Evolutionary conservation across 2,888 invertebrate species (phyloP), one percentile per base, ranked within the genome.

Genomic region (Sarcophaga caerulescens): DNA sequence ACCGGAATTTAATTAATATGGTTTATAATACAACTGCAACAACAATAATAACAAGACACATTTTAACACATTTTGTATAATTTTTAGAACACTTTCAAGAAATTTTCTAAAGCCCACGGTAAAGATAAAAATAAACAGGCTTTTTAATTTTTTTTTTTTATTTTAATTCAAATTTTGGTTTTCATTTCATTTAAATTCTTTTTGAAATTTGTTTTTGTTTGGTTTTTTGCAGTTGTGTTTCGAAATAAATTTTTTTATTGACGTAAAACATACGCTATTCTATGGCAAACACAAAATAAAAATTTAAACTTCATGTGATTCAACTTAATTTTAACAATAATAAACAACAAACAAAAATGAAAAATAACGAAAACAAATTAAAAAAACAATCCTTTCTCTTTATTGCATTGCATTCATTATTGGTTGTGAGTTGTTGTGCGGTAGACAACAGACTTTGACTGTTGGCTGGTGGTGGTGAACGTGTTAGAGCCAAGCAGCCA

Each of bases 381-480:
- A 14, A 14, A 14, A 14, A 74, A 79, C 77, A 84, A 85, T 87
- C 87, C 87, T 87, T 87, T 87, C 87, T 87, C 84, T 87, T 87
- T 82, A 71, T 21, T 74, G 76, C 63, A 76, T 68, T 76, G 80
- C 76, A 79, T 57, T 71, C 35, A 35, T 35, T 35, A 10, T 35
- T 35, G 35, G 35, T 35, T 35, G 35, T 35, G 63, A 74, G 25
- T 12, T 14, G 14, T 17, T 10, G 57, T 25, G 63, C 44, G 70
- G 21, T 70, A 78, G 57, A 21, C 73, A 71, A 35, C 60, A 69
- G 69, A 79, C 79, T 74, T 77, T 79, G 84, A 84, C 79, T 79
- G 73, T 57, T 84, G 79, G 79, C 74, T 47, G 63, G 74, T 70
- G 69, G 75, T 19, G 74, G 57, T 79, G 65, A 74, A 79, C 63